Evolutionary conservation across 2,113 vertebrate genomes (phyloP).

Genomic region (Podarcis cretensis): DNA sequence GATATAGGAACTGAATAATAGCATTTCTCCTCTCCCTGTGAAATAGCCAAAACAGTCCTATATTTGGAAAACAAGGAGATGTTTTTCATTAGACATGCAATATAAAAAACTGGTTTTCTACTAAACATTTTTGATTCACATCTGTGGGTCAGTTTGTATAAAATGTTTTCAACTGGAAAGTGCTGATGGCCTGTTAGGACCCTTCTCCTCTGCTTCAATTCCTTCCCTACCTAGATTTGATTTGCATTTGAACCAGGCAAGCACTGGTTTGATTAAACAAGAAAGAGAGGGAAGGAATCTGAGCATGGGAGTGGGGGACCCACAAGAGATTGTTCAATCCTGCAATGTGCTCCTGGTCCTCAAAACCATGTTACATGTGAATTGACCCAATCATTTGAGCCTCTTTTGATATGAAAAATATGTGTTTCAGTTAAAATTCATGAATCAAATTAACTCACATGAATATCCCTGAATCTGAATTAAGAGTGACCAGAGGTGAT

Average conservation of each 20-base stretch:
- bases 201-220: not conserved
- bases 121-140: not conserved
- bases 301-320: not conserved
- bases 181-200: not conserved
- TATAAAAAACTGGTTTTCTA: not conserved
- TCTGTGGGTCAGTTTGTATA: not conserved
- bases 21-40: conserved; percentile 13
- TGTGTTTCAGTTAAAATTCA: not conserved
- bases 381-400: conserved; percentile 16
- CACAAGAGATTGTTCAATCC: not conserved
- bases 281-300: not conserved
- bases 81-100: conserved; percentile 26
- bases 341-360: conserved; percentile 1
- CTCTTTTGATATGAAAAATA: not conserved
- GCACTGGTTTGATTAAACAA: not conserved
- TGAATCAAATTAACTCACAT: too few relatives aligned
- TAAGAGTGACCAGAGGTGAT: not conserved
- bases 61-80: conserved; percentile 28
- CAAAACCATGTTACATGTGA: not conserved
- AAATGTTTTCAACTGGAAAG: not conserved
- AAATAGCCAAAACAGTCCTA: not conserved
- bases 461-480: too few relatives aligned
- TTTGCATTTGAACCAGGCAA: not conserved
- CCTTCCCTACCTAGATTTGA: not conserved
- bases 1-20: conserved; percentile 27